Conservation (phyloP, 64 coral and sea anemone species). For the Pocillopora verrucosa region DNA sequence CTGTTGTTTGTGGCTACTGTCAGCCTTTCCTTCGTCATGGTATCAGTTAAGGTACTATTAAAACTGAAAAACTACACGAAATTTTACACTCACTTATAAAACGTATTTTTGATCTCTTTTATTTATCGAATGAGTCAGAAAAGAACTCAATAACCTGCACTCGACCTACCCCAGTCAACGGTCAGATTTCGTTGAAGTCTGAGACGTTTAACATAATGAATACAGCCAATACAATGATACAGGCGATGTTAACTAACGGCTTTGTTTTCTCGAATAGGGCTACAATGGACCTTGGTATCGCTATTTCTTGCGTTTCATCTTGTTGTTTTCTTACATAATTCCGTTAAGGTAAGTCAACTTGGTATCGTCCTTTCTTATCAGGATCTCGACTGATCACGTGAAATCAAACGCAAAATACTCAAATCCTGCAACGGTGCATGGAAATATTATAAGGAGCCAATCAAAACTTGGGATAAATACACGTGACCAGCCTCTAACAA, state of each 20-base stretch:
- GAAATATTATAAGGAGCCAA: too few species aligned
- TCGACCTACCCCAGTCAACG: too few species aligned
- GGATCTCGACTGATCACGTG: neutral
- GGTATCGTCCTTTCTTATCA: neutral
- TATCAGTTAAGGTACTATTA: constrained; percentile 74
- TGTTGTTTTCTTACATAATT: constrained; percentile 98
- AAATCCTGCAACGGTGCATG: too few species aligned
- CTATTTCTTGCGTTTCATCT: constrained; percentile 91
- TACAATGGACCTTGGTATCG: constrained; percentile 96
- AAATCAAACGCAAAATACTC: neutral
- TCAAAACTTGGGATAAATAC: too few species aligned
- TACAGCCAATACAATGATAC: too few species aligned
- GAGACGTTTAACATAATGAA: too few species aligned
- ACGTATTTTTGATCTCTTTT: neutral
- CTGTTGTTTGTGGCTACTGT: constrained; percentile 89
- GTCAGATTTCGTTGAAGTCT: too few species aligned
- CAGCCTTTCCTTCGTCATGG: constrained; percentile 74
- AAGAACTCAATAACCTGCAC: too few species aligned
- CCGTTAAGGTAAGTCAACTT: constrained; percentile 72
- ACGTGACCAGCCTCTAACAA: too few species aligned
- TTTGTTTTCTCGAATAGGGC: constrained; percentile 50
- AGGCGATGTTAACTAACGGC: too few species aligned
- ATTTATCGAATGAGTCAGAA: too few species aligned
- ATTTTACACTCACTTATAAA: neutral
- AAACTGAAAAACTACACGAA: neutral